phyloP scores from a whole-genome alignment of 2,888 invertebrate species.

The Harmothoe impar region DNA sequence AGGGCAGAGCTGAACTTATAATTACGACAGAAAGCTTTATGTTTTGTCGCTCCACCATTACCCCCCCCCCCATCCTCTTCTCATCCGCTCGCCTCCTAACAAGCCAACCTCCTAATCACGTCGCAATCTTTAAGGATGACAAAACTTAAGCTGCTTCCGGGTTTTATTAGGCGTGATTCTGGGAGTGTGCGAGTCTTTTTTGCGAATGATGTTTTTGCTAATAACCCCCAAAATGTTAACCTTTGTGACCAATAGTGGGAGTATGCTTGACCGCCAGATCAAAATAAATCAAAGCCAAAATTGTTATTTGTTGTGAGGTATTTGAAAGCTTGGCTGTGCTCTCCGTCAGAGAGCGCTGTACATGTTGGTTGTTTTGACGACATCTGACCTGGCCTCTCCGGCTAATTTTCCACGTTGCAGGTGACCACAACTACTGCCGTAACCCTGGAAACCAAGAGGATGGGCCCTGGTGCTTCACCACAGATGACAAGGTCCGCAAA shows the following conservation, averaged over 20 bases:
- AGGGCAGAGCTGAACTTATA: slow-evolving; percentile 35
- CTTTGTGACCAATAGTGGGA: neutral
- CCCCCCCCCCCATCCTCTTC: too few relatives aligned
- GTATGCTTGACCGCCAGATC: slow-evolving; percentile 1
- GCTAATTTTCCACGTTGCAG: slow-evolving; percentile 80
- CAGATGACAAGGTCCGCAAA: slow-evolving; percentile 86
- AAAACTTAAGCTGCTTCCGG: slow-evolving; percentile 14
- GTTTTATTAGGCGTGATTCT: neutral
- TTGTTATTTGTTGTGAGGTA: neutral
- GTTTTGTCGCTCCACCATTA: neutral
- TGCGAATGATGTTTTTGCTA: neutral
- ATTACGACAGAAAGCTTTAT: slow-evolving; percentile 12
- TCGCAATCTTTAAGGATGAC: neutral
- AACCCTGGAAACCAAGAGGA: slow-evolving; percentile 93
- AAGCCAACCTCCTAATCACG: slow-evolving; percentile 8
- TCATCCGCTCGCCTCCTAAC: slow-evolving; percentile 22
- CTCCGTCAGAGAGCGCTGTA: neutral
- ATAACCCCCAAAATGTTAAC: neutral
- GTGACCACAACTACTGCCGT: slow-evolving; percentile 92
- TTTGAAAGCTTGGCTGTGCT: slow-evolving; percentile 17
- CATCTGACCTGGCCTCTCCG: neutral
- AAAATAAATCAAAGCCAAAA: neutral
- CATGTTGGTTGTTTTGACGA: neutral
- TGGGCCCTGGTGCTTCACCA: slow-evolving; percentile 93
- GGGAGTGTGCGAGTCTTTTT: neutral